Evolutionary conservation across 2,113 vertebrate species (phyloP), one percentile per base, ranked within the genome.

Genomic region (Azemiops feae): DNA sequence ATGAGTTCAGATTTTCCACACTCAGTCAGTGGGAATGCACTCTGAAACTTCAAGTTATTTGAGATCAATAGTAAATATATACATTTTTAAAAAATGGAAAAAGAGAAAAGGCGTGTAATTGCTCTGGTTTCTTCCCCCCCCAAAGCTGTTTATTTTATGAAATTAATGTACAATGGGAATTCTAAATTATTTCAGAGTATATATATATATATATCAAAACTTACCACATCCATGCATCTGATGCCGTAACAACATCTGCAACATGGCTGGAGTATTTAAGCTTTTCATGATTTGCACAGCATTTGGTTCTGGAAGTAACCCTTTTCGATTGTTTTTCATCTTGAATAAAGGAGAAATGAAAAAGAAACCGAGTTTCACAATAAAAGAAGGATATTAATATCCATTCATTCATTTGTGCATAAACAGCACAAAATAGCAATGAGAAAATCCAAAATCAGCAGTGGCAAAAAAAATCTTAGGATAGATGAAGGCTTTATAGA

Each of bases 281-380:
- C 98, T 99, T 93, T 98, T 99, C 97, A 99, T 97, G 90, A 99
- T 98, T 97, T 99, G 99, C 74, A 98, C 97, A 4, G 99, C 97
- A 91, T 98, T 99, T 30, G 99, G 99, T 95, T 99, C 99, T 85
- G 99, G 99, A 85, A 99, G 98, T 91, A 99, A 97, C 20, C 99
- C 99, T 95, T 99, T 99, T 96, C 98, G 98, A 85, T 98, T 98
- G 96, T 98, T 99, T 96, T 98, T 97, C 98, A 99, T 98, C 99
- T 99, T 94, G 47, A 97, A 39, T 20, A 39, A 91, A 96, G 43
- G 10, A 96, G 2, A 97, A 57, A 97, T 0, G 97, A 0, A 93
- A 39, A 92, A 94, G 85, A 95, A 0, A 53, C 95, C 10, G 96
- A 45, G 14, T 53, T 90, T 94, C 39, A 81, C 74, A 81, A 43